Conservation (phyloP, 2,888 invertebrate species). For the Geotrupes spiniger region DNA sequence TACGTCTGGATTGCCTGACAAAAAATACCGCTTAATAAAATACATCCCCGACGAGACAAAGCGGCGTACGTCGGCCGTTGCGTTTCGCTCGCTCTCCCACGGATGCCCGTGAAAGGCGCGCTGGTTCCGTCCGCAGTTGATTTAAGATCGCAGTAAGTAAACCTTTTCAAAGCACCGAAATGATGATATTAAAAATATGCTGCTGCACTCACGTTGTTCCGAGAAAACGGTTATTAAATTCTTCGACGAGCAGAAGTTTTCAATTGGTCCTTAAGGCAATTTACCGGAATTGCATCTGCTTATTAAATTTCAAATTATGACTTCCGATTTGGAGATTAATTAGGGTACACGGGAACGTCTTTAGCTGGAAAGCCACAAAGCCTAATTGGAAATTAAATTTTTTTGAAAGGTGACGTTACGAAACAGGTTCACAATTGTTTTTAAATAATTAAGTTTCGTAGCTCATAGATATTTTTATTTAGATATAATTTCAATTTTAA, state of each 20-base stretch:
- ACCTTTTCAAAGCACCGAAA: slow-evolving; percentile 15
- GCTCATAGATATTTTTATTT: no score
- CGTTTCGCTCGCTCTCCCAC: background rate
- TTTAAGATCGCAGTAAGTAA: slow-evolving; percentile 5
- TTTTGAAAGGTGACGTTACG: no score
- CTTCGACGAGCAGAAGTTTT: slow-evolving; percentile 8
- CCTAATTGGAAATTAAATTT: no score
- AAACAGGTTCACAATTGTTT: no score
- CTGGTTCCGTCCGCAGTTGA: background rate
- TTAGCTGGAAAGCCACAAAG: no score
- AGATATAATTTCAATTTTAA: no score
- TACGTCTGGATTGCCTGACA: slow-evolving; percentile 34
- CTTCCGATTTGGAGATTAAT: no score
- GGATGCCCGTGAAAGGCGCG: background rate
- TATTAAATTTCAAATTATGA: slow-evolving; percentile 14
- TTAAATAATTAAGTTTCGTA: no score
- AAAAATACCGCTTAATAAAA: slow-evolving; percentile 44
- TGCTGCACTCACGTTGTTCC: slow-evolving; percentile 8
- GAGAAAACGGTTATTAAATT: slow-evolving; percentile 18
- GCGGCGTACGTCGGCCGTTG: background rate
- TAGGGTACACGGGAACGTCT: no score
- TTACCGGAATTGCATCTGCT: slow-evolving; percentile 12
- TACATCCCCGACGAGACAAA: slow-evolving; percentile 25
- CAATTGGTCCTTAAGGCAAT: slow-evolving; percentile 15
- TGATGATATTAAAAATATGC: slow-evolving; percentile 12